These are phyloP conservation scores for Alligator sinensis DNA, from an alignment of 2,113 vertebrate genomes.

Conservation along the genomic window DNA sequence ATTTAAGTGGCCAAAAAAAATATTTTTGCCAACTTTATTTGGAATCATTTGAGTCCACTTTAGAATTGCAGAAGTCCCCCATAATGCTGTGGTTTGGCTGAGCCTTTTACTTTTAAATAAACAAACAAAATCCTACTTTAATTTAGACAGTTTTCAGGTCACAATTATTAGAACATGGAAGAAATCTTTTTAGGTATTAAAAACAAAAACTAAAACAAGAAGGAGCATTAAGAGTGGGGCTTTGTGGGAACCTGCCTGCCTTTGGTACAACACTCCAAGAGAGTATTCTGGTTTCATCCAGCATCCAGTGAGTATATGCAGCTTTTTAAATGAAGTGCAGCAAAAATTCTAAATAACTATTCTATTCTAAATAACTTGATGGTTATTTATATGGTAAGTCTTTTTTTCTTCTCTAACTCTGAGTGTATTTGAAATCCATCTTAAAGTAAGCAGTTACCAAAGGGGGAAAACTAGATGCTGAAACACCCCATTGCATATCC, in stretches of 20 bases:
- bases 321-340: slow-evolving; percentile 61
- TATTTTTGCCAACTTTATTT: background rate
- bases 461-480: background rate
- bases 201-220: slow-evolving; percentile 44
- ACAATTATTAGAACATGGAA: background rate
- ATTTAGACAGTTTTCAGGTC: slow-evolving; percentile 44
- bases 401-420: background rate
- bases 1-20: background rate
- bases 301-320: slow-evolving; percentile 52
- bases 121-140: slow-evolving; percentile 53
- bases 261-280: slow-evolving; percentile 62
- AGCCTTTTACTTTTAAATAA: slow-evolving; percentile 24
- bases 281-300: slow-evolving; percentile 63
- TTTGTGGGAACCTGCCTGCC: slow-evolving; percentile 62
- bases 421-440: slow-evolving; percentile 30
- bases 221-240: slow-evolving; percentile 46
- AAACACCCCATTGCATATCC: background rate
- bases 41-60: background rate
- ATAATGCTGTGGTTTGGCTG: background rate
- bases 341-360: background rate
- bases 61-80: background rate
- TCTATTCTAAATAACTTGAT: background rate
- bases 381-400: slow-evolving; percentile 36
- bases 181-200: slow-evolving; percentile 34
- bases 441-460: slow-evolving; percentile 39